These are phyloP conservation scores for Capromys pilorides DNA, from an alignment of 2,797 vertebrate species.

Conservation along the genomic window DNA sequence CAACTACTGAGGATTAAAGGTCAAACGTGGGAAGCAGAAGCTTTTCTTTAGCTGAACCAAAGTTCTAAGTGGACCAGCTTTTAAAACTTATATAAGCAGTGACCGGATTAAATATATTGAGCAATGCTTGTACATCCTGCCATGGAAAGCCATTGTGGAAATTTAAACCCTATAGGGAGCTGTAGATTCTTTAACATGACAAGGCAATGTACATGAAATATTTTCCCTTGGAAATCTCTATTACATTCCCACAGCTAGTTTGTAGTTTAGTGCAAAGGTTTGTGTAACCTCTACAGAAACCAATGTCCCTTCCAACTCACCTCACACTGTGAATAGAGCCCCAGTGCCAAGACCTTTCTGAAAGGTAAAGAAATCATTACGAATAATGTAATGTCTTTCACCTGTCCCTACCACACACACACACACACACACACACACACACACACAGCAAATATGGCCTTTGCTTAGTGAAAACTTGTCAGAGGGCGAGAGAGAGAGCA, in stretches of 20 bases:
- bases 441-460: slow-evolving; percentile 53
- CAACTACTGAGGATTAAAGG: not conserved
- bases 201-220: slow-evolving; percentile 53
- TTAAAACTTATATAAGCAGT: slow-evolving; percentile 41
- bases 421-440: not conserved
- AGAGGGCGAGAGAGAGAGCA: slow-evolving; percentile 23
- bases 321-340: slow-evolving; percentile 4
- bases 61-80: not conserved
- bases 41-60: not conserved
- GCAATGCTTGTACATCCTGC: slow-evolving; percentile 36
- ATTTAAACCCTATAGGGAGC: slow-evolving; percentile 49
- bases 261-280: slow-evolving; percentile 44
- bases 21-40: not conserved
- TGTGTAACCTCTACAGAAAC: slow-evolving; percentile 49
- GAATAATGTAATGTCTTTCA: slow-evolving; percentile 52
- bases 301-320: slow-evolving; percentile 51
- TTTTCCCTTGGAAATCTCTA: slow-evolving; percentile 61
- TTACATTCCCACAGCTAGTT: slow-evolving; percentile 51
- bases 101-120: slow-evolving; percentile 41
- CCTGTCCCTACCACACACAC: not conserved
- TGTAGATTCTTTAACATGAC: slow-evolving; percentile 61
- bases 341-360: slow-evolving; percentile 45
- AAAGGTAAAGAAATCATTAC: slow-evolving; percentile 56
- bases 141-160: slow-evolving; percentile 39
- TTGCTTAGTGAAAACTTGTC: slow-evolving; percentile 71